A percentile compares a stretch with the other conserved stretches of the same genome.
phyloP scores from a whole-genome alignment of 2,797 vertebrate species.

The Arremon aurantiirostris region DNA sequence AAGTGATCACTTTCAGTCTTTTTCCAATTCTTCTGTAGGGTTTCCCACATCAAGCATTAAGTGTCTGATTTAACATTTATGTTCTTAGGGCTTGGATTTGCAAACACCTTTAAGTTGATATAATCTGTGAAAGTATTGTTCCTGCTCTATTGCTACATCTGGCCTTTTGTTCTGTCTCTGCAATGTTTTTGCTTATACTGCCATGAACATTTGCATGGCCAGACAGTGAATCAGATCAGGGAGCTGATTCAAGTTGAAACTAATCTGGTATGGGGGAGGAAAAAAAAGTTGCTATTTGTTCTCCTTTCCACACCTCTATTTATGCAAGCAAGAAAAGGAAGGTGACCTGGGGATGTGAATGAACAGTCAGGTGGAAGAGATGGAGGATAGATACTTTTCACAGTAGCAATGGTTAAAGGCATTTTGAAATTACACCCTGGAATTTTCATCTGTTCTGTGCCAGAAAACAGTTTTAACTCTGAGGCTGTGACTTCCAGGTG shows the following conservation, averaged over 20 bases:
- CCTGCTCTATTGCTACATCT: background rate
- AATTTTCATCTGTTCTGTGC: background rate
- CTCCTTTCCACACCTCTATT: slow-evolving; percentile 18
- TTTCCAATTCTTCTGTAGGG: background rate
- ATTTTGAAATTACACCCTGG: background rate
- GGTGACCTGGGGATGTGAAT: slow-evolving; percentile 18
- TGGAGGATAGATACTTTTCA: background rate
- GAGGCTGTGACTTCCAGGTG: background rate
- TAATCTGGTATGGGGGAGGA: background rate
- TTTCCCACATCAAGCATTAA: background rate
- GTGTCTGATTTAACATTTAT: background rate
- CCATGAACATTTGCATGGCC: slow-evolving; percentile 20
- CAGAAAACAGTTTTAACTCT: background rate
- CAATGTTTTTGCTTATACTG: slow-evolving; percentile 16
- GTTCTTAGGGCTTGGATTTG: background rate
- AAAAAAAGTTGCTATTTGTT: background rate
- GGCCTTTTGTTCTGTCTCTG: slow-evolving; percentile 30
- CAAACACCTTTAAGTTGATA: slow-evolving; percentile 16
- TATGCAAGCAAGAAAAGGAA: background rate
- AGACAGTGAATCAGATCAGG: slow-evolving; percentile 63
- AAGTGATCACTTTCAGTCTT: background rate
- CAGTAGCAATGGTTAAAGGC: background rate
- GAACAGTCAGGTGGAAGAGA: background rate
- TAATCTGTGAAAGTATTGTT: background rate
- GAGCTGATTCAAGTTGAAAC: slow-evolving; percentile 18